Evolutionary conservation across 2,888 invertebrate species (phyloP).

Genomic region (Leucophenga maculata): DNA sequence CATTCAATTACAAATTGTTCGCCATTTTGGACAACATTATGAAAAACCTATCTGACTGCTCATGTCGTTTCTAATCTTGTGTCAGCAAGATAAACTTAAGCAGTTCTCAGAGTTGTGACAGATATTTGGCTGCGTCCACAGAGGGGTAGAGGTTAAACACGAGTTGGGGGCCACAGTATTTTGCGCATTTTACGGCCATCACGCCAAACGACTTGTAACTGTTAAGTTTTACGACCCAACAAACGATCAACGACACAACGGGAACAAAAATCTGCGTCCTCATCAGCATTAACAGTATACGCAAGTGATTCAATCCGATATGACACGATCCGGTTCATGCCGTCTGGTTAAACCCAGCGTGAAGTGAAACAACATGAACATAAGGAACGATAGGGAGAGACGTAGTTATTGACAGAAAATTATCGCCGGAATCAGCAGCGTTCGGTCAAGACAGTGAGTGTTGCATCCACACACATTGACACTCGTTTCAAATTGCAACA

Average conservation of each 20-base stretch:
- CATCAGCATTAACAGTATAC: slow-evolving; percentile 11
- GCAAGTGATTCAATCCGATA: no score
- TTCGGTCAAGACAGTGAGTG: no score
- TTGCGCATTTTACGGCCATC: slow-evolving; percentile 49
- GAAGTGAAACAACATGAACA: no score
- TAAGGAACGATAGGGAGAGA: no score
- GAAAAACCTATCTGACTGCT: not conserved
- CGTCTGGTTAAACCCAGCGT: not conserved
- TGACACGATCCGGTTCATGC: not conserved
- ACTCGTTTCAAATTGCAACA: no score
- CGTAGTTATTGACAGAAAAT: not conserved
- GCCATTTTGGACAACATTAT: slow-evolving; percentile 39
- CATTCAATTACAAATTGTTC: slow-evolving; percentile 65
- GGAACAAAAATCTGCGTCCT: not conserved
- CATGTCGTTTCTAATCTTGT: not conserved
- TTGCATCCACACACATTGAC: no score
- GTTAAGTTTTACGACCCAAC: slow-evolving; percentile 55
- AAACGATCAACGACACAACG: slow-evolving; percentile 15
- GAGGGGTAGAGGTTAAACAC: not conserved
- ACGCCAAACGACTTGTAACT: slow-evolving; percentile 60
- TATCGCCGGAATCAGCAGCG: no score
- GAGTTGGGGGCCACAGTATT: slow-evolving; percentile 45
- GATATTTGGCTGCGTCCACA: not conserved
- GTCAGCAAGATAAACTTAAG: no score
- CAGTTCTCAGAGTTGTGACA: not conserved